Conservation (phyloP, 2,888 invertebrate genomes). For the Melipona bicolor region DNA sequence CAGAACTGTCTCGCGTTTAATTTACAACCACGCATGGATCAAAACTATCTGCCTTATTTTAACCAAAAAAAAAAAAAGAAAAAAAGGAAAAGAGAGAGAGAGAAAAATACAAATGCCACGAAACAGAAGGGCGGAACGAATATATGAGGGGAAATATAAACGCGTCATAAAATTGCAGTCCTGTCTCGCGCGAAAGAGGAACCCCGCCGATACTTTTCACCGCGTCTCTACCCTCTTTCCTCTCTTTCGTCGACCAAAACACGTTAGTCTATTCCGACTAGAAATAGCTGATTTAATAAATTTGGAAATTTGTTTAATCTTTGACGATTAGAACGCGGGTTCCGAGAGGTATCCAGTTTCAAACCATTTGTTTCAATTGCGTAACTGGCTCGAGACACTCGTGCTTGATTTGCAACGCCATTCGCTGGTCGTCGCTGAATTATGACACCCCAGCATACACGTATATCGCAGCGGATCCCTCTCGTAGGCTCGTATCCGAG, state of each 20-base stretch:
- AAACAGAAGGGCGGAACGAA: background rate
- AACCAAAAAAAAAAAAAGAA: background rate
- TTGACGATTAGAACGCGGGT: constrained; percentile 40
- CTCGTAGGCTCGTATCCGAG: background rate
- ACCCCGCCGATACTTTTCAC: background rate
- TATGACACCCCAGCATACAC: background rate
- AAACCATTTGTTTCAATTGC: constrained; percentile 68
- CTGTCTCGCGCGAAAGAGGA: background rate
- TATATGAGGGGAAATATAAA: background rate
- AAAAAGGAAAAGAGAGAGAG: background rate
- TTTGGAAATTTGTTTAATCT: constrained; percentile 64
- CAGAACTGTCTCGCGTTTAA: constrained; percentile 34
- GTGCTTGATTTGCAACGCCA: constrained; percentile 62
- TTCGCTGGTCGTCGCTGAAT: constrained; percentile 38
- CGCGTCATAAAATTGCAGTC: constrained; percentile 1
- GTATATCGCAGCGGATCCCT: background rate
- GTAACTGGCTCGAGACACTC: constrained; percentile 24
- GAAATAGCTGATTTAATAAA: constrained; percentile 13
- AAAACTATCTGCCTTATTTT: constrained; percentile 37
- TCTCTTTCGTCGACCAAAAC: background rate
- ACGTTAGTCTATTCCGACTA: background rate
- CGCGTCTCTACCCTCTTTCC: background rate
- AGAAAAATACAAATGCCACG: constrained; percentile 12
- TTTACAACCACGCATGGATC: constrained; percentile 30
- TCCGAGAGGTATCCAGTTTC: constrained; percentile 28